Conservation (phyloP, 2,888 invertebrate genomes). For the Eristalinus sepulchralis region DNA sequence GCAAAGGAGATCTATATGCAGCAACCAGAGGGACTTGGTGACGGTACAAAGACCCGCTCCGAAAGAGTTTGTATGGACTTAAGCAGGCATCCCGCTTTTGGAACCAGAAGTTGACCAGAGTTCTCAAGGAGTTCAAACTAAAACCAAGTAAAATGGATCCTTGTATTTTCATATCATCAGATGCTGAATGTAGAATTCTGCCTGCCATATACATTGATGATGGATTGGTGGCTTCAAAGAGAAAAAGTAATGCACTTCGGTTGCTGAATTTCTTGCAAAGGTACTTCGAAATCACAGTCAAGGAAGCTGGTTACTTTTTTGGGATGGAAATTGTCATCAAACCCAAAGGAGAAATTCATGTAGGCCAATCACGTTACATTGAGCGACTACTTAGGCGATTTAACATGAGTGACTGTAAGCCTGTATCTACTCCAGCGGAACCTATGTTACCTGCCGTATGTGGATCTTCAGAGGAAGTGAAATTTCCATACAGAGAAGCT, state of each 20-base stretch:
- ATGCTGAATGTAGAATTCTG: constrained; percentile 15
- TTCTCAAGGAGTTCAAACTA: constrained; percentile 68
- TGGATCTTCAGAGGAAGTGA: too few relatives aligned
- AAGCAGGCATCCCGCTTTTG: constrained; percentile 71
- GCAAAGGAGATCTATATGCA: constrained; percentile 44
- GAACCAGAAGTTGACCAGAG: constrained; percentile 70
- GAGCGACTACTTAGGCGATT: constrained; percentile 24
- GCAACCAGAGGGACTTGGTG: constrained; percentile 47
- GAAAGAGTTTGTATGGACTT: constrained; percentile 67
- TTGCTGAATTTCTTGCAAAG: constrained; percentile 7
- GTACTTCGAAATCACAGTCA: constrained; percentile 6
- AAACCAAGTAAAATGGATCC: constrained; percentile 71
- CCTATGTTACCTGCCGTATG: too few relatives aligned
- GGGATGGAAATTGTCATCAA: constrained; percentile 27
- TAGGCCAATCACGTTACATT: constrained; percentile 17
- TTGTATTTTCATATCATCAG: constrained; percentile 68
- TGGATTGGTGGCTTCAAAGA: constrained; percentile 25
- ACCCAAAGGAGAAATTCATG: constrained; percentile 19
- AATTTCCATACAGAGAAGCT: too few relatives aligned
- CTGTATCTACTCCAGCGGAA: constrained; percentile 27
- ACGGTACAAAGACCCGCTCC: constrained; percentile 56
- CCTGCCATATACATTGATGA: constrained; percentile 70
- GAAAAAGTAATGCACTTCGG: neutral
- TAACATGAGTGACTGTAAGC: constrained; percentile 10
- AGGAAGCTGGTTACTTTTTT: constrained; percentile 25